Evolutionary conservation across 2,888 invertebrate genomes (phyloP), one percentile per base, ranked within the genome.

Genomic region (Thecophora atra): DNA sequence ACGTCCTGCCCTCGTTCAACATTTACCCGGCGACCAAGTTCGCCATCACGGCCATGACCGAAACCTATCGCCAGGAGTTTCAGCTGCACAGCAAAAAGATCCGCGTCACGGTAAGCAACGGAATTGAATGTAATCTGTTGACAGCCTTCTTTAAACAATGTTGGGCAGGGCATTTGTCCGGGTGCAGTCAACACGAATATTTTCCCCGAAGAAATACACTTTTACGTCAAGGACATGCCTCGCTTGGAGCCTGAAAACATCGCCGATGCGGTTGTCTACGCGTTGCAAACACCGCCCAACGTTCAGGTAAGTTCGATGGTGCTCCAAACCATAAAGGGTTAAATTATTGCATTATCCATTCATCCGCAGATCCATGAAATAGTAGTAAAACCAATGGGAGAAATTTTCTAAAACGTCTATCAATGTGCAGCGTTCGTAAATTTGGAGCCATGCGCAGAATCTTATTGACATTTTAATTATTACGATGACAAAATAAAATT

Each of bases 1-100:
- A 82, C 72, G 82, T 85, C 2, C 69, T 86, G 73, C 84, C 86
- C 0, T 84, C 84, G 0, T 82, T 85, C 19, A 87, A 86, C 71
- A 84, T 87, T n/a, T 87, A 87, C 79, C 83, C 85, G 54, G 84
- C 86, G 0, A 84, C 85, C 0, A 87, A 87, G 72, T 83, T 83
- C 73, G 87, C 87, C 19, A 80, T 87, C 8, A 85, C 84, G 15
- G 86, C 87, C 5, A 82, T 87, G 76, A 83, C 84, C 0, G 87
- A 86, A 75, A 83, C 83, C 0, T 83, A 86, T 73, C 81, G 87
- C 0, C 84, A 87, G 75, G 87, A 87, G 77, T 85, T 87, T 67
- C 83, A 84, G 73, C 72, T 83, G 72, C 81, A 84, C 73, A 80
- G 81, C 54, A 84, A 81, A 26, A 85, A 83, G 26, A 80, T 85